Base-by-base conservation (phyloP, 2,888 invertebrate species). In the Isoperla grammatica region DNA sequence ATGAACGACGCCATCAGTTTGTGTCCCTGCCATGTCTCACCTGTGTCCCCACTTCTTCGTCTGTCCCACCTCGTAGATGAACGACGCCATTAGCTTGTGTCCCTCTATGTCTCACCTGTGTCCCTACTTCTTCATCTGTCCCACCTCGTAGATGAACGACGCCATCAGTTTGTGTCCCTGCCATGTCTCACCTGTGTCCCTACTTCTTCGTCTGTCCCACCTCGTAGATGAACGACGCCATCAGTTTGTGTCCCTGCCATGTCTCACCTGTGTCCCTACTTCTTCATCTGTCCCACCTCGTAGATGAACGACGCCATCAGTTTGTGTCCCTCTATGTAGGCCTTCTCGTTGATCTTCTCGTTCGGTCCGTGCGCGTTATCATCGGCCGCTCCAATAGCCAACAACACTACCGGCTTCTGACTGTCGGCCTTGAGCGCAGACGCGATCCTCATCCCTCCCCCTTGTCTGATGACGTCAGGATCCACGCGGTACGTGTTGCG, bases 311-410 rank as follows among this genome's bases (percentile, higher is more conserved):
- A 22, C 15, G 49, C 49, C 49, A 50, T 15, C 9, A 23, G 29
- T 4, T 50, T 50, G 17, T 50, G 49, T 1, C 29, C 49, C 15
- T 50, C 49, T n/a, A 50, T 50, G 17, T 13, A 50, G 13, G 23
- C 29, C 35, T 50, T 50, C 12, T 9, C 35, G 9, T 15, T 35
- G 1, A 50, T 23, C n/a, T 50, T 23, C 49, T 50, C 49, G 17
- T 50, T 23, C 2, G 29, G 29, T 4, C 49, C 49, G 29, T 50
- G 15, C 49, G 13, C n/a, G 13, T 50, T 20, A n/a, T 50, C 49
- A 11, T 35, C 49, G 49, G 29, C 35, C 15, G 22, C 29, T 15
- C 15, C 35, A 9, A 50, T 15, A 11, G 49, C 49, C 2, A 50
- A n/a, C 49, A 50, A 11, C 13, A 50, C 23, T n/a, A 50, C 35